Conservation (phyloP, 2,797 vertebrate species). For the Rousettus madagascariensis region DNA sequence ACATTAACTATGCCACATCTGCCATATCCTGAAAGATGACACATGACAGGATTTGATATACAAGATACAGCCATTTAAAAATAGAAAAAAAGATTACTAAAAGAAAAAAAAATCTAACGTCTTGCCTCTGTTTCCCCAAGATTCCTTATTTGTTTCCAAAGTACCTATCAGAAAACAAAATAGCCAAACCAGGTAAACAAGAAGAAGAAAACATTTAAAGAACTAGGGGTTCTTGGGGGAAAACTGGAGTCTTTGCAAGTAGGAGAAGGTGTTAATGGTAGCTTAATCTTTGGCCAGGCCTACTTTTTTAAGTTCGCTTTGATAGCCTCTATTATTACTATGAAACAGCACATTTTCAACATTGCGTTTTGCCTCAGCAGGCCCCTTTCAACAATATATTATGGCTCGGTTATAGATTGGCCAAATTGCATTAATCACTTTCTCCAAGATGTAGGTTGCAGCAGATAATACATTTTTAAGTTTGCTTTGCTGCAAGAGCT, state of each 20-base stretch:
- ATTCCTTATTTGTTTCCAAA: not conserved
- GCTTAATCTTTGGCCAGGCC: not conserved
- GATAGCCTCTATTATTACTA: slow-evolving; percentile 47
- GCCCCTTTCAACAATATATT: slow-evolving; percentile 68
- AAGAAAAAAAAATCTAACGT: slow-evolving; percentile 14
- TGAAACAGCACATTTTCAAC: slow-evolving; percentile 65
- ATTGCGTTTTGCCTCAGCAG: slow-evolving; percentile 51
- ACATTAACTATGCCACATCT: not conserved
- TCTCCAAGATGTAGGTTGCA: slow-evolving; percentile 67
- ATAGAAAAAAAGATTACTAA: not conserved
- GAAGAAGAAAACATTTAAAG: slow-evolving; percentile 27
- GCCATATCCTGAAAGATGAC: not conserved
- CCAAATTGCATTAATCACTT: slow-evolving; percentile 74
- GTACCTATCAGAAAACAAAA: not conserved
- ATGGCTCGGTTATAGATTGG: slow-evolving; percentile 50
- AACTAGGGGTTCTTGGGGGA: not conserved
- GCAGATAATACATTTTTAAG: slow-evolving; percentile 71
- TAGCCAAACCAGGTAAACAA: not conserved
- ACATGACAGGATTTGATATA: not conserved
- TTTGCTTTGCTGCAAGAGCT: slow-evolving; percentile 62
- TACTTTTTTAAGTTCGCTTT: not conserved
- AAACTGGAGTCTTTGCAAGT: slow-evolving; percentile 12
- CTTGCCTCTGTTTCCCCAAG: slow-evolving; percentile 20
- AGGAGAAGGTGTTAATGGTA: not conserved
- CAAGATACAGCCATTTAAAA: not conserved